phyloP scores from a whole-genome alignment of 64 coral and sea anemone species.

The Stichodactyla helianthus region DNA sequence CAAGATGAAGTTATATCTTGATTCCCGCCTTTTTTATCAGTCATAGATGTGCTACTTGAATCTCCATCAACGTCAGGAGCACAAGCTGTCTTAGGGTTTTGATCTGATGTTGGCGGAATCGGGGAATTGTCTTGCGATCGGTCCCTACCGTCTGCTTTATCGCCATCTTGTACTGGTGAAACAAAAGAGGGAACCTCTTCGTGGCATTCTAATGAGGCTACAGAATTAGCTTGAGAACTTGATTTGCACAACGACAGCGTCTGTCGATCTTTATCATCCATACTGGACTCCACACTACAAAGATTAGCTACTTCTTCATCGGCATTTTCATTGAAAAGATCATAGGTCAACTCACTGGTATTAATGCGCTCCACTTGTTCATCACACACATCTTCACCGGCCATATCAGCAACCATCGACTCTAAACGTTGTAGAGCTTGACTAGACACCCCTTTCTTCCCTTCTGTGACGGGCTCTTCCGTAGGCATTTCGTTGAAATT shows the following conservation, averaged over 20 bases:
- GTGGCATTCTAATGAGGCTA: conserved; percentile 78
- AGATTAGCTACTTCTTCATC: conserved; percentile 31
- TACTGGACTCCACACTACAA: not conserved
- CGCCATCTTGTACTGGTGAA: conserved; percentile 53
- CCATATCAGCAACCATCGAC: conserved; percentile 99
- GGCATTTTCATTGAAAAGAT: conserved; percentile 14
- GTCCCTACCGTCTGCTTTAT: conserved; percentile 5
- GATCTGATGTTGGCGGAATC: not conserved
- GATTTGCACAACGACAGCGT: conserved; percentile 8
- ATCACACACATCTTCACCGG: conserved; percentile 73
- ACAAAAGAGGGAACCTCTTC: conserved; percentile 75
- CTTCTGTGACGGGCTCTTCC: not conserved
- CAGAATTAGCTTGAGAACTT: conserved; percentile 74
- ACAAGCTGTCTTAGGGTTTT: not conserved
- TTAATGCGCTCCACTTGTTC: conserved; percentile 45
- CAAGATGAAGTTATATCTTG: not conserved
- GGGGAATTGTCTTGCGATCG: not conserved
- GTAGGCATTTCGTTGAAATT: not conserved
- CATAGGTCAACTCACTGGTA: conserved; percentile 41
- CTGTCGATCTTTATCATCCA: not conserved
- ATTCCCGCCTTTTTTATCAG: not conserved
- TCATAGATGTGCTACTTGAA: not conserved
- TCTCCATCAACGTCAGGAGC: not conserved
- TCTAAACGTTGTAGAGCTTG: conserved; percentile 91
- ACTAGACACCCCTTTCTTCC: conserved; percentile 29